Conservation (phyloP, 2,113 vertebrate species). For the Penelope pileata region DNA sequence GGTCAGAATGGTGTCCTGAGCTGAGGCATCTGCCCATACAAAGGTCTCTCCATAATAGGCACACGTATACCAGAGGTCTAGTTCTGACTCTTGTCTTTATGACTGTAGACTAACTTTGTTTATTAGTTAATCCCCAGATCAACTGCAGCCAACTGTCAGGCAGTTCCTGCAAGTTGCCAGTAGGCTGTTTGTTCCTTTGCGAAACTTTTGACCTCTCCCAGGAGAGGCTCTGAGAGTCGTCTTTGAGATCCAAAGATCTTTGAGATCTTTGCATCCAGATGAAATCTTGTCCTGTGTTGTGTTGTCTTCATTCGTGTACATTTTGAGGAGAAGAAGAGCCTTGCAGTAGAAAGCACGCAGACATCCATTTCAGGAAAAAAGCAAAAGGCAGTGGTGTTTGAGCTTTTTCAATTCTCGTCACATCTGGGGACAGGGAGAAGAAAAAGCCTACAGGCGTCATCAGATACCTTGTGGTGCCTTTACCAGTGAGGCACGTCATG, state of each 20-base stretch:
- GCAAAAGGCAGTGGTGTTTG: not conserved
- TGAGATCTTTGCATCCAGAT: no score
- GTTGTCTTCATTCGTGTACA: fast-evolving
- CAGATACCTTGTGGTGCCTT: not conserved
- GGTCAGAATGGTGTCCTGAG: not conserved
- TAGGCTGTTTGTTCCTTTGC: not conserved
- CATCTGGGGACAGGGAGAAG: not conserved
- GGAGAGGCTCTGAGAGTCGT: no score
- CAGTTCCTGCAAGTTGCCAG: not conserved
- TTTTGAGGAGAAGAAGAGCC: not conserved
- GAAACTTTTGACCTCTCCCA: not conserved
- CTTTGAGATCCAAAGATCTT: no score
- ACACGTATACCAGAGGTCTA: not conserved
- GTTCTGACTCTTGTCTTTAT: not conserved
- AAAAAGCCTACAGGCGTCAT: not conserved
- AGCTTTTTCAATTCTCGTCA: not conserved
- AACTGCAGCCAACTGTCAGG: not conserved
- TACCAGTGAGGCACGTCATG: fast-evolving
- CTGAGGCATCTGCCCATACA: not conserved
- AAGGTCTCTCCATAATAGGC: not conserved
- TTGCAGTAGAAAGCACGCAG: not conserved
- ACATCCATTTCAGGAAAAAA: not conserved
- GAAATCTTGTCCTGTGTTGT: not conserved
- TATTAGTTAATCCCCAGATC: not conserved
- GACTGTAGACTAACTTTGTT: not conserved